Conservation (phyloP, 2,888 invertebrate species). For the Drosophila paramelanica region DNA sequence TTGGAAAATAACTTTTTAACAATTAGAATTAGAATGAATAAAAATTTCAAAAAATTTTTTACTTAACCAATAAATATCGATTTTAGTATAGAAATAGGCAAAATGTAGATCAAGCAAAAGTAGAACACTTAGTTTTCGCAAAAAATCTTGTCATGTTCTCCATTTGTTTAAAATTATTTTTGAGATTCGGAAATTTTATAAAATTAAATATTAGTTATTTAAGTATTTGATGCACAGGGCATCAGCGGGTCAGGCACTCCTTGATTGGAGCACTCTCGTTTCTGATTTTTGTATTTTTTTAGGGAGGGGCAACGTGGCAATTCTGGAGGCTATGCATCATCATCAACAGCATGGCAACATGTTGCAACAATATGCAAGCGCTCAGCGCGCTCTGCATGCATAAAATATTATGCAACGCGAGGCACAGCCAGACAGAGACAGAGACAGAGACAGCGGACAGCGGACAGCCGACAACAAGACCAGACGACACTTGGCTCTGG, state of each 20-base stretch:
- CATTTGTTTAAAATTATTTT: too few species aligned
- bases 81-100: too few species aligned
- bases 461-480: conserved; percentile 37
- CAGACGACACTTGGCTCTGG: conserved; percentile 70
- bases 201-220: too few species aligned
- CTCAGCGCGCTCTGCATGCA: conserved; percentile 76
- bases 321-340: conserved; percentile 80
- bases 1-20: too few species aligned
- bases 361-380: conserved; percentile 75
- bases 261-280: conserved; percentile 7
- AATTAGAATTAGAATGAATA: too few species aligned
- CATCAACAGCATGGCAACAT: conserved; percentile 73
- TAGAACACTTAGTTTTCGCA: too few species aligned
- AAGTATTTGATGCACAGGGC: conserved; percentile 1
- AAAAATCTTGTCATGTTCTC: too few species aligned
- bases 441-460: conserved; percentile 13
- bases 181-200: too few species aligned
- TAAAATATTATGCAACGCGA: conserved; percentile 76
- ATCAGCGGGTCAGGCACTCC: conserved; percentile 1
- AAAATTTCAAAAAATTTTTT: too few species aligned
- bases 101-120: too few species aligned
- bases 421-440: conserved; percentile 30
- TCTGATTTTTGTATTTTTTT: conserved; percentile 39
- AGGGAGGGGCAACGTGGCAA: conserved; percentile 68
- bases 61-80: too few species aligned